These are phyloP conservation scores for Odocoileus virginianus DNA, from an alignment of 2,113 vertebrate species.

Conservation along the genomic window DNA sequence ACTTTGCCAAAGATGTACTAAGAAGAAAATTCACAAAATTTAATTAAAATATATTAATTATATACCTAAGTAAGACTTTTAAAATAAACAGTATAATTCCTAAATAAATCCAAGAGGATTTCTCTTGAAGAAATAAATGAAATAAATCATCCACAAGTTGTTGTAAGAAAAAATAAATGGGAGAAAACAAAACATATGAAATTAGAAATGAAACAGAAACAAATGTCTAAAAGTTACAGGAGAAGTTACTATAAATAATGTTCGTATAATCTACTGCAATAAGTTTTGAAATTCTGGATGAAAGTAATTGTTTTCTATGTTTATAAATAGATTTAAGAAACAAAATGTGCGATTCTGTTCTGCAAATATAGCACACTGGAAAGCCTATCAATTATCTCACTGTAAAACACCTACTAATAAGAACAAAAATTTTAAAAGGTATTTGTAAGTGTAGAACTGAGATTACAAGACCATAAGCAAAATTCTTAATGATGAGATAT, in stretches of 20 bases:
- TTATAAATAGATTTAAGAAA: not conserved
- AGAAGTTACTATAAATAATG: not conserved
- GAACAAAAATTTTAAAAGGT: not conserved
- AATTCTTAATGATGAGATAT: not conserved
- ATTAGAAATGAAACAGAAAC: not conserved
- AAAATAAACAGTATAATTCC: not conserved
- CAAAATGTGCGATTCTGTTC: not conserved
- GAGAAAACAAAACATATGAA: not conserved
- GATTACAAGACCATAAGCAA: not conserved
- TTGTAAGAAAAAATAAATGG: not conserved
- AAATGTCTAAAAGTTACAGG: not conserved
- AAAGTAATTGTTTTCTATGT: not conserved
- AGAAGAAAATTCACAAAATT: not conserved
- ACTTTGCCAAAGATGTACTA: not conserved
- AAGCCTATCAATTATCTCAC: not conserved
- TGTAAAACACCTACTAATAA: not conserved
- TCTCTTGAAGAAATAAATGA: not conserved
- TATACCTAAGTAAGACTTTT: not conserved
- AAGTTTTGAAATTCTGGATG: not conserved
- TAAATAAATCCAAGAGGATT: not conserved
- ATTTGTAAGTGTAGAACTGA: not conserved
- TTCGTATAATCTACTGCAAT: not conserved
- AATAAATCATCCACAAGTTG: not conserved
- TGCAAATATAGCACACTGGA: not conserved
- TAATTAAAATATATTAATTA: conserved; percentile 3